Base-by-base conservation (phyloP, 2,113 vertebrate species). In the Tachysurus fulvidraco region DNA sequence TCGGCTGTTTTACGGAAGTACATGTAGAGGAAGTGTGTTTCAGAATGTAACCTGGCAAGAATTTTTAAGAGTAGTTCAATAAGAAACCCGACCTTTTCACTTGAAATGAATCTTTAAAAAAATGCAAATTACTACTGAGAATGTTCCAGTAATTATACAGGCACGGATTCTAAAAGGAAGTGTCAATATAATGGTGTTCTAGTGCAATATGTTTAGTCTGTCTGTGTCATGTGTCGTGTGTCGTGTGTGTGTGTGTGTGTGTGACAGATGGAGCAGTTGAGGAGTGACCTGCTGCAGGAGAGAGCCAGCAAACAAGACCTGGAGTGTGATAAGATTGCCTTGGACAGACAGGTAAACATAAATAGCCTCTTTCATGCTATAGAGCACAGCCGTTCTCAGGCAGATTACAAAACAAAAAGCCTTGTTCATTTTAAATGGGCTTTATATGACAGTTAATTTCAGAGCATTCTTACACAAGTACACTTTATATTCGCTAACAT, bases 311-410 rank as follows among this genome's bases (percentile, higher is more conserved):
- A 94, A 91, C 98, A 99, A 92, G 98, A 99, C 90, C 91, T 99
- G 94, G 98, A 99, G 92, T 98, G 97, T 93, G 98, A 99, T 96
- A 99, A 98, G 95, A 96, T 97, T 90, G 95, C 98, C 2, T 92
- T 99, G 93, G 98, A 99, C 94, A 97, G 97, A 95, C 98, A 99
- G 97, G 98, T 99, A 95, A 85, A 83, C 50, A 90, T 62, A 10
- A 77, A 85, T 54, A 13, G 16, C 64, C 77, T 8, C 28, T 52
- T 52, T 69, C 14, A 71, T 81, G 62, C 41, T 28, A 46, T n/a
- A 84, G 10, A 84, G 28, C 25, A 76, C 54, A 76, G 21, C 41
- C 2, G 30, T 62, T 76, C 13, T 57, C 71, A 62, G 54, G 16
- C 25, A 46, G 46, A 55, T 55, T 23, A 71, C 50, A 83, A 8